A percentile compares a stretch with the other conserved stretches of the same genome.
These are phyloP conservation scores for Scolopax rusticola DNA, from an alignment of 2,797 vertebrate genomes.

Conservation along the genomic window DNA sequence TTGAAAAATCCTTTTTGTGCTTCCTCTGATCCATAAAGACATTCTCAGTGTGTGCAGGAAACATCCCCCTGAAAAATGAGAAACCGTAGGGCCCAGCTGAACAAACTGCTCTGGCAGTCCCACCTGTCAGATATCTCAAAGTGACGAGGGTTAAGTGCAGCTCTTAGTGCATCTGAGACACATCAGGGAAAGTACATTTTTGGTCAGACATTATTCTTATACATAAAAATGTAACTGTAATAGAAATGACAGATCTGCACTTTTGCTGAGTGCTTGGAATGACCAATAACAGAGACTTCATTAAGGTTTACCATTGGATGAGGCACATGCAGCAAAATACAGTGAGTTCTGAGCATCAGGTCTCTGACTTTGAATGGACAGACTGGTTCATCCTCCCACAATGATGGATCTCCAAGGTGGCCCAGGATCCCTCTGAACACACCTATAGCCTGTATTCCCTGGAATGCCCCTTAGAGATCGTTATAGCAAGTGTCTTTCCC, in stretches of 20 bases:
- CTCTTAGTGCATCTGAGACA: neutral
- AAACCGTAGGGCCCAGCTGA: neutral
- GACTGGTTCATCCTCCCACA: neutral
- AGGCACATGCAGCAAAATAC: neutral
- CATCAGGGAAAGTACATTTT: neutral
- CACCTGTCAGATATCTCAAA: neutral
- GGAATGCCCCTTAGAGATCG: neutral
- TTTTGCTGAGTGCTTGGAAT: neutral
- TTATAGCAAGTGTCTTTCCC: neutral
- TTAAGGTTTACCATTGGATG: neutral
- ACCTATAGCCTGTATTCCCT: accelerated
- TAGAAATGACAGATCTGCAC: neutral
- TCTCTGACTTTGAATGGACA: neutral
- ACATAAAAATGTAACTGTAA: neutral
- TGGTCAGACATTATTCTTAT: neutral
- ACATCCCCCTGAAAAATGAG: neutral
- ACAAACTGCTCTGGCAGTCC: neutral
- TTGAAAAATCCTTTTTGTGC: conserved; percentile 28
- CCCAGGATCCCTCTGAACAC: neutral
- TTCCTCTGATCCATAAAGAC: conserved; percentile 9
- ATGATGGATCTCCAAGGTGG: neutral
- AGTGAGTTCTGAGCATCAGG: neutral
- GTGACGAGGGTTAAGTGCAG: neutral
- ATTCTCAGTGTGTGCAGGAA: neutral
- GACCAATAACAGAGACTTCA: neutral